Conservation (phyloP, 2,113 vertebrate genomes). For the Oncorhynchus masou region DNA sequence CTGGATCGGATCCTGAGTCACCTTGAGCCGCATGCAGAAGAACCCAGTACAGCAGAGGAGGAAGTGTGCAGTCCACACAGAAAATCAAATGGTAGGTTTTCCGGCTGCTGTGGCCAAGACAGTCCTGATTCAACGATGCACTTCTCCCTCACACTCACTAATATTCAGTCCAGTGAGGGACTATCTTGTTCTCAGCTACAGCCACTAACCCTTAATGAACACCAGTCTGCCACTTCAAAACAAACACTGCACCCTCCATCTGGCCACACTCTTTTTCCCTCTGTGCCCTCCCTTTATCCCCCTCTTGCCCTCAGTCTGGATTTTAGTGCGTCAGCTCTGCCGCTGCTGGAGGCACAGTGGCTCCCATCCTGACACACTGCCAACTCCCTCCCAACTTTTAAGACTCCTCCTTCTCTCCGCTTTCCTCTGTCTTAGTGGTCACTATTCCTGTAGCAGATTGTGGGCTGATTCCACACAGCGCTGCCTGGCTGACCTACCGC, state of each 20-base stretch:
- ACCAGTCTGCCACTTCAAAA: slow-evolving; percentile 58
- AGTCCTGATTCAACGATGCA: slow-evolving; percentile 21
- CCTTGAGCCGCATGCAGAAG: slow-evolving; percentile 58
- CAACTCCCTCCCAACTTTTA: slow-evolving; percentile 62
- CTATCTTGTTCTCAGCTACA: slow-evolving; percentile 42
- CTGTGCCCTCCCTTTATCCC: slow-evolving; percentile 22
- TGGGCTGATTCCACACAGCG: neutral
- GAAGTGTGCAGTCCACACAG: slow-evolving; percentile 32
- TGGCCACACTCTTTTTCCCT: slow-evolving; percentile 36
- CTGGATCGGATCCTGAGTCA: slow-evolving; percentile 43
- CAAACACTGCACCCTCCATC: slow-evolving; percentile 62
- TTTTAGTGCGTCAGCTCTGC: slow-evolving; percentile 72
- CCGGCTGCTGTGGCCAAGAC: slow-evolving; percentile 8
- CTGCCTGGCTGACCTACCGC: slow-evolving; percentile 29
- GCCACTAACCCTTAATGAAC: neutral
- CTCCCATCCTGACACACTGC: slow-evolving; percentile 52
- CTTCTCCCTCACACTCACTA: slow-evolving; percentile 19
- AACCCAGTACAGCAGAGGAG: neutral
- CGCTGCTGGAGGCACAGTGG: slow-evolving; percentile 52
- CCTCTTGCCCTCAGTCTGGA: slow-evolving; percentile 21
- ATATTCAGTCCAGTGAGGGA: neutral
- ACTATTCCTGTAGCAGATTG: slow-evolving; percentile 2
- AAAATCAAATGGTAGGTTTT: slow-evolving; percentile 23
- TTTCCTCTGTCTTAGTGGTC: slow-evolving; percentile 32
- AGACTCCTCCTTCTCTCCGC: slow-evolving; percentile 40